These are phyloP conservation scores for Drosophila crucigera DNA, from an alignment of 2,888 invertebrate genomes.

Conservation along the genomic window DNA sequence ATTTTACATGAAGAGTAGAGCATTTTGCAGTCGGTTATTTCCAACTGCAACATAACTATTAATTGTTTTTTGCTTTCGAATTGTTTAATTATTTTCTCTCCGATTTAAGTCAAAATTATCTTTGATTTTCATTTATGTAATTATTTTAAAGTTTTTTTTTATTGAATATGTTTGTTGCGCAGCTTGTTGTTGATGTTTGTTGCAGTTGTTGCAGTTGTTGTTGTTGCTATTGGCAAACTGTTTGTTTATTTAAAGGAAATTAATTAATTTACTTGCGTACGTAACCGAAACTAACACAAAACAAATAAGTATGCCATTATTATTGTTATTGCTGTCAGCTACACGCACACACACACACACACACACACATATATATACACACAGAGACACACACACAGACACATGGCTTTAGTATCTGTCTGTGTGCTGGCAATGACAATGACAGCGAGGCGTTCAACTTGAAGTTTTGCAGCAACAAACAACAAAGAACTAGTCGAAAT, in stretches of 20 bases:
- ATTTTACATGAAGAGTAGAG: not conserved
- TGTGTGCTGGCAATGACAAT: constrained; percentile 66
- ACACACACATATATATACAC: not conserved
- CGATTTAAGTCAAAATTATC: no score
- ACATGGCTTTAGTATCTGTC: not conserved
- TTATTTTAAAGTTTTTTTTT: not conserved
- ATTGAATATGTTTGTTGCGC: constrained; percentile 9
- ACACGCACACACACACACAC: constrained; percentile 6
- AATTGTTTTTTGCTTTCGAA: not conserved
- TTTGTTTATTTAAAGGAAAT: constrained; percentile 80
- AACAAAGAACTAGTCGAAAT: constrained; percentile 17
- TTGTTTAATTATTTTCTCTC: not conserved
- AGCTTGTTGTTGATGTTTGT: constrained; percentile 11
- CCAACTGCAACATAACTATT: not conserved
- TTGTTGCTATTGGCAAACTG: constrained; percentile 52
- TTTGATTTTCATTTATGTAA: no score
- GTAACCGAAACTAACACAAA: constrained; percentile 77
- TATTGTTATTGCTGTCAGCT: constrained; percentile 28
- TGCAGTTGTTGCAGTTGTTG: constrained; percentile 18
- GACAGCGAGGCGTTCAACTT: constrained; percentile 70
- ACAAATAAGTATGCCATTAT: constrained; percentile 67
- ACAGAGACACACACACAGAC: not conserved
- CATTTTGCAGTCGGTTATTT: not conserved
- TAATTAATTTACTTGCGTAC: constrained; percentile 79
- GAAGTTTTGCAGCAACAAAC: constrained; percentile 57